Evolutionary conservation across 2,797 vertebrate species (phyloP).

Genomic region (Todus mexicanus): DNA sequence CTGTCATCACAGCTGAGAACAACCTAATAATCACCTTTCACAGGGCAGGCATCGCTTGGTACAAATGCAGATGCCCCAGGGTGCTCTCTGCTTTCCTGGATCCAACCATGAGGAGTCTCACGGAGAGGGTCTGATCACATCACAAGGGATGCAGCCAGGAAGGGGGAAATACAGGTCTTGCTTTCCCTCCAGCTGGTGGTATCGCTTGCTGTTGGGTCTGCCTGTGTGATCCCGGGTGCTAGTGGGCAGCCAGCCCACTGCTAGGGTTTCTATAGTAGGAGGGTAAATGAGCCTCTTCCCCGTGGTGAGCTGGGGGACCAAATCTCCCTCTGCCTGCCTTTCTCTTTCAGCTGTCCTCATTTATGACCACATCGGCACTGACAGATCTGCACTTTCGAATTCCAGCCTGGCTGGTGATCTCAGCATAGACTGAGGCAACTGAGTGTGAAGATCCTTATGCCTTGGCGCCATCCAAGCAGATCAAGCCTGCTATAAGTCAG

Average conservation of each 20-base stretch:
- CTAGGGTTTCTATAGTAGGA: neutral
- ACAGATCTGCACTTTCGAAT: neutral
- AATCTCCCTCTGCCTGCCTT: neutral
- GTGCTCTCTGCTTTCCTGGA: neutral
- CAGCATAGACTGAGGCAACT: neutral
- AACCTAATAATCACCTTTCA: neutral
- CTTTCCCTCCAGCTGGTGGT: neutral
- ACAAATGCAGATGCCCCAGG: neutral
- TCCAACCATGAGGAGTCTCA: neutral
- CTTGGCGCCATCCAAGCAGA: neutral
- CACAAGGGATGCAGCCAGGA: neutral
- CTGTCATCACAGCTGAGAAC: slow-evolving; percentile 8
- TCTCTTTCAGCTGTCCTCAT: neutral
- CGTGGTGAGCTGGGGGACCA: neutral
- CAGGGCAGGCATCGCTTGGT: neutral
- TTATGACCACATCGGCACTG: neutral
- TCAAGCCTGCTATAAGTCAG: neutral
- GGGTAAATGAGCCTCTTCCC: neutral
- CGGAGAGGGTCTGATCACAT: neutral
- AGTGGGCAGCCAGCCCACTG: accelerated
- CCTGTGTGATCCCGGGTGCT: accelerated
- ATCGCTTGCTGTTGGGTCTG: neutral
- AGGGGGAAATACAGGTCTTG: neutral
- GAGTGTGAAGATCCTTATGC: neutral
- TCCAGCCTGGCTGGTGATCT: neutral